Conservation (phyloP, 2,113 vertebrate species). For the Ciconia stormi region DNA sequence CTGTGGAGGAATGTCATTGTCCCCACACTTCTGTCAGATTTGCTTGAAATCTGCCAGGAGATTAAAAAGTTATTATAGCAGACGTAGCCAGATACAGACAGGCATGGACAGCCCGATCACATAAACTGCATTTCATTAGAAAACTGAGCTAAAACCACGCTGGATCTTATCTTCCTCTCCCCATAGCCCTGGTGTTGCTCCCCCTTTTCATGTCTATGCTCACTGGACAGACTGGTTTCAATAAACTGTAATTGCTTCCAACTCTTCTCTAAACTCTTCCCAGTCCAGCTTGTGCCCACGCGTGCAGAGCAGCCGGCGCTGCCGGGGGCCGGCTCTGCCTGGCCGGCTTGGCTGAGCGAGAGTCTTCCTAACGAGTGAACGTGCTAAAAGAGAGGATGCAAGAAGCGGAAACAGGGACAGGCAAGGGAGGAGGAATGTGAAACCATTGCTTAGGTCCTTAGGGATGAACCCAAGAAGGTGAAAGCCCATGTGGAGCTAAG, state of each 20-base stretch:
- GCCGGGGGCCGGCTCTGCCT: neutral
- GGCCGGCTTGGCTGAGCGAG: rapidly evolving
- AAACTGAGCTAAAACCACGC: neutral
- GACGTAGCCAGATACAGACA: constrained; percentile 21
- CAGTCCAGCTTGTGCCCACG: neutral
- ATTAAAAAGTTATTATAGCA: constrained; percentile 44
- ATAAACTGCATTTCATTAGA: constrained; percentile 7
- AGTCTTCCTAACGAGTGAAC: rapidly evolving
- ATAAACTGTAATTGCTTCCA: neutral
- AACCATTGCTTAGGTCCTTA: neutral
- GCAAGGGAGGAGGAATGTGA: neutral
- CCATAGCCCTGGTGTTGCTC: neutral
- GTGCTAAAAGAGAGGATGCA: rapidly evolving
- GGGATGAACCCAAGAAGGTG: neutral
- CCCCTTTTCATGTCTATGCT: neutral
- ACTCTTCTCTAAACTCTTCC: neutral
- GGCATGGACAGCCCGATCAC: neutral
- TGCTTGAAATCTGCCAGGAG: constrained; percentile 24
- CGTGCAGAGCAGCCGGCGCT: neutral
- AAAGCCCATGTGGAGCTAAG: neutral
- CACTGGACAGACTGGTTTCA: neutral
- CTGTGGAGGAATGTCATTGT: neutral
- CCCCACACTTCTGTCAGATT: constrained; percentile 35
- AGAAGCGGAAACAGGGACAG: rapidly evolving
- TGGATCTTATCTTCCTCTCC: neutral